These are phyloP conservation scores for Benthosema pterotum DNA, from an alignment of 2,797 vertebrate genomes.

Conservation along the genomic window DNA sequence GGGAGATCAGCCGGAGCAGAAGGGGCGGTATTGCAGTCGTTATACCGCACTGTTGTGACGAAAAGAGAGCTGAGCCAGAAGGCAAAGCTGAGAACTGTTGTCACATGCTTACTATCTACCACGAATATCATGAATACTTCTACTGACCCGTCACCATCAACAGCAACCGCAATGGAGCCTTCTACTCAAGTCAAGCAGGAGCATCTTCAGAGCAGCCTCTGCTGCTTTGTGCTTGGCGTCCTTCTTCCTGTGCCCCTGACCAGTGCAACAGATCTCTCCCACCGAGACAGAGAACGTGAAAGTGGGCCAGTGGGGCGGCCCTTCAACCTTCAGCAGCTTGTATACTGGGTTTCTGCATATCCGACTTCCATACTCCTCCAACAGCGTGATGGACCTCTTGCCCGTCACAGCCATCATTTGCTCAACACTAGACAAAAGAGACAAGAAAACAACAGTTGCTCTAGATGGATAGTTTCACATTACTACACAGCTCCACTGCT, in stretches of 20 bases:
- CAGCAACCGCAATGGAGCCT: slow-evolving; percentile 76
- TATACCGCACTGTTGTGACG: too few relatives aligned
- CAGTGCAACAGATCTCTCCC: slow-evolving; percentile 97
- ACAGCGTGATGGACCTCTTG: slow-evolving; percentile 99
- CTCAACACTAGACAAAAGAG: slow-evolving; percentile 86
- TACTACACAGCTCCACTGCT: too few relatives aligned
- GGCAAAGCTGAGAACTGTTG: too few relatives aligned
- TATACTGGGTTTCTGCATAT: slow-evolving; percentile 98
- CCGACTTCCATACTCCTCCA: slow-evolving; percentile 99
- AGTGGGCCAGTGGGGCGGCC: slow-evolving; percentile 99
- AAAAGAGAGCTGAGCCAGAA: too few relatives aligned
- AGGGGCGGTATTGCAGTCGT: too few relatives aligned
- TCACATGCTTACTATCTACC: too few relatives aligned
- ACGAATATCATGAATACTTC: background rate
- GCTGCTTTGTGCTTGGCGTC: slow-evolving; percentile 98
- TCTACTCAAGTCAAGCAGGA: slow-evolving; percentile 80
- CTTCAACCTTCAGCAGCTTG: slow-evolving; percentile 98
- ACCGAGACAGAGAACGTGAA: slow-evolving; percentile 98
- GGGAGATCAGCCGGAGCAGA: too few relatives aligned
- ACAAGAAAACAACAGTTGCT: background rate
- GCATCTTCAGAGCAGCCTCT: slow-evolving; percentile 94
- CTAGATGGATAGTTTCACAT: too few relatives aligned
- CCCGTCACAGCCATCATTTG: slow-evolving; percentile 99
- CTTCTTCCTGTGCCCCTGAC: slow-evolving; percentile 98
- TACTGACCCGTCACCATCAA: slow-evolving; percentile 86